These are phyloP conservation scores for Heteromurus nitidus DNA, from an alignment of 2,888 invertebrate species.

Conservation along the genomic window DNA sequence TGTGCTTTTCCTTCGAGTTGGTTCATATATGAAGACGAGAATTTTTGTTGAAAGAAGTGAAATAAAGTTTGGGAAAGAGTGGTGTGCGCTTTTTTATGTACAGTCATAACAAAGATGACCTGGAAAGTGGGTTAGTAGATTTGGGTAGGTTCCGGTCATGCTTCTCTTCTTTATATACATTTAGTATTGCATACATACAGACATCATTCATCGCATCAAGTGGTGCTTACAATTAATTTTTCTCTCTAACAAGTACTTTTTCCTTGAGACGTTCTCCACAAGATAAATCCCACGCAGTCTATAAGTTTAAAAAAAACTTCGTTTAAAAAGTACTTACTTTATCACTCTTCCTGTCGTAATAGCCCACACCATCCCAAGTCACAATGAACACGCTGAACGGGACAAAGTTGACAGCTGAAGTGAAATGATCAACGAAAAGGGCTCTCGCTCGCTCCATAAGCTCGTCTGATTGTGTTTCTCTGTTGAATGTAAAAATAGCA, in stretches of 20 bases:
- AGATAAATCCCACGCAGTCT: background rate
- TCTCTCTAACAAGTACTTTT: too few relatives aligned
- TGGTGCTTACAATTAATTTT: background rate
- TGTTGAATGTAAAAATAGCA: slow-evolving; percentile 53
- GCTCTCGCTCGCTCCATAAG: slow-evolving; percentile 79
- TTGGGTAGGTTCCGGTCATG: slow-evolving; percentile 54
- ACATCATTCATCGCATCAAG: background rate
- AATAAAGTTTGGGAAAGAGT: background rate
- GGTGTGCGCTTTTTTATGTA: background rate
- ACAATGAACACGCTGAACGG: slow-evolving; percentile 88
- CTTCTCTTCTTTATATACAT: slow-evolving; percentile 13
- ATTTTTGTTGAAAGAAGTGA: background rate
- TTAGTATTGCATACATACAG: background rate
- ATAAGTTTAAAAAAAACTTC: background rate
- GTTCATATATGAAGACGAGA: background rate
- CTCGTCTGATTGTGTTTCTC: slow-evolving; percentile 76
- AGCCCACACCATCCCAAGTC: slow-evolving; percentile 94
- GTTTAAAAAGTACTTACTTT: slow-evolving; percentile 77
- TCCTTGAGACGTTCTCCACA: background rate
- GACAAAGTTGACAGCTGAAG: slow-evolving; percentile 83
- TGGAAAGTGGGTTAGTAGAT: slow-evolving; percentile 53
- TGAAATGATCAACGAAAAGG: slow-evolving; percentile 85
- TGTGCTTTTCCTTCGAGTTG: background rate
- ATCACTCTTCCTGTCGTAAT: slow-evolving; percentile 81
- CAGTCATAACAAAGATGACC: background rate